Evolutionary conservation across 2,113 vertebrate genomes (phyloP).

Genomic region (Macquaria ambigua): DNA sequence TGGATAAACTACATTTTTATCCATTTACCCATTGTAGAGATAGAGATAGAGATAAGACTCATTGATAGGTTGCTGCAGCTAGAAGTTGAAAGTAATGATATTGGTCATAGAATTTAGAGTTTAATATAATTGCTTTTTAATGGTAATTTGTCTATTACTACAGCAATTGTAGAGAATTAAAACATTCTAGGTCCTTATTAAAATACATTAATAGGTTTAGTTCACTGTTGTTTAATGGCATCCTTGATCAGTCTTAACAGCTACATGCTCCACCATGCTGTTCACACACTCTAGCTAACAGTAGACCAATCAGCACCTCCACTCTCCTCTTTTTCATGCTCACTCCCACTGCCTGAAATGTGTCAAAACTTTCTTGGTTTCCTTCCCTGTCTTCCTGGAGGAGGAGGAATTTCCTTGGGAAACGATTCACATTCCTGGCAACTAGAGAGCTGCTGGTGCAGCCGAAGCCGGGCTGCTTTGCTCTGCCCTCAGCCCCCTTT

Average conservation of each 20-base stretch:
- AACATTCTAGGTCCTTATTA: neutral
- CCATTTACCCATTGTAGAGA: no score
- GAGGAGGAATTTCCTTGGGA: conserved; percentile 80
- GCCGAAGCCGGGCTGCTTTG: conserved; percentile 27
- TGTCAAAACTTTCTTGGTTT: conserved; percentile 74
- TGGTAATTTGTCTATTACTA: neutral
- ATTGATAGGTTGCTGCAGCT: neutral
- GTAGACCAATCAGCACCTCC: conserved; percentile 61
- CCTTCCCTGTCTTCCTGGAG: conserved; percentile 77
- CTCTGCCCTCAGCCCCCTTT: conserved; percentile 14
- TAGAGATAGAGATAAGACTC: neutral
- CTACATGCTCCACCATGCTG: conserved; percentile 19
- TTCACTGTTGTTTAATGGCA: conserved; percentile 5
- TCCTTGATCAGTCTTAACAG: neutral
- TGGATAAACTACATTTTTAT: neutral
- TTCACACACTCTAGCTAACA: conserved; percentile 52
- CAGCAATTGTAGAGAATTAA: neutral
- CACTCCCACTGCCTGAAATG: conserved; percentile 70
- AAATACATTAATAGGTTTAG: neutral
- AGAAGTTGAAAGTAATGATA: neutral
- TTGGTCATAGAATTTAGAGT: neutral
- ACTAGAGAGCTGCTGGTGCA: conserved; percentile 52
- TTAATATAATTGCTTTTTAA: neutral
- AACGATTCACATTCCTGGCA: conserved; percentile 75
- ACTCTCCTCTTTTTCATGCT: conserved; percentile 30